Evolutionary conservation across 2,888 invertebrate genomes (phyloP), one percentile per base, ranked within the genome.

Genomic region (Campoplex capitator): DNA sequence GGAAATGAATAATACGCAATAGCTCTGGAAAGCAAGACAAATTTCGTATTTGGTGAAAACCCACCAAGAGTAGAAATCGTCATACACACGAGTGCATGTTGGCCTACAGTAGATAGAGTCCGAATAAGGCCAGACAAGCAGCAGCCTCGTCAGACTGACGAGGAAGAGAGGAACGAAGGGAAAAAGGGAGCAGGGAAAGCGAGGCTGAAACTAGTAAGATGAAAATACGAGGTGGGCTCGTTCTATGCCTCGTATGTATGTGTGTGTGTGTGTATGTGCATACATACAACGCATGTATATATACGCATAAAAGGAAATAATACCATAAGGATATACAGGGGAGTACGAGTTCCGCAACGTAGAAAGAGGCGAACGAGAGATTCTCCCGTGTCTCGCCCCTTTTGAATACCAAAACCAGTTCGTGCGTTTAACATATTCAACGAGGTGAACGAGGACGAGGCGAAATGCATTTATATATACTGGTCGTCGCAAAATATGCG

Each of bases 401-500:
- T 86, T 74, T 86, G 86, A 86, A 86, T 86, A 86, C 83, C 80
- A 75, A 83, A 86, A 86, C 71, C 80, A 86, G 83, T 77, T 80
- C 76, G 86, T 80, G 83, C 86, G 80, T 76, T 86, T 83, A 86
- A 83, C 83, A 83, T 86, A 80, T 86, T 80, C 76, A 86, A 83
- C 83, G 83, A 71, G 82, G 71, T 48, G 73, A 76, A 77, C 71
- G 71, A 71, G 71, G 76, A 73, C 75, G 56, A 76, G 75, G 54
- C 56, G 48, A 71, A 62, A 80, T 86, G 83, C 83, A 80, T 80
- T 83, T 79, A 80, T 80, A 48, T 86, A 77, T 77, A 77, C 71
- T 35, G 71, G n/a, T 32, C 62, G 32, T 32, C 16, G 16, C 16
- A 62, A 62, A 62, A 62, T 7, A 16, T 16, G 32, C 16, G 32